Evolutionary conservation across 1,140 invertebrate genomes (phyloP).

Genomic region (Papilio xuthus): DNA sequence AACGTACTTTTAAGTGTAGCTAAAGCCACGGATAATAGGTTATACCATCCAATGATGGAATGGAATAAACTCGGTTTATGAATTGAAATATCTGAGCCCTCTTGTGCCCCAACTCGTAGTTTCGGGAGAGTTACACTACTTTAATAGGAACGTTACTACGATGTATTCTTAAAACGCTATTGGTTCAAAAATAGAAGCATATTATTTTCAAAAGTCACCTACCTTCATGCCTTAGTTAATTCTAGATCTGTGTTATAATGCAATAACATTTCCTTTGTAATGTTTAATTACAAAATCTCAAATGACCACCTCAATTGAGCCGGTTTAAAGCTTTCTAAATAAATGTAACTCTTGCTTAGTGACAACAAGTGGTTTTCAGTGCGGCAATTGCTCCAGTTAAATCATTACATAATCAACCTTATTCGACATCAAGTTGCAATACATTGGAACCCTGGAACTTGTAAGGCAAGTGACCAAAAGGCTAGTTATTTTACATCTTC

Average conservation of each 20-base stretch:
- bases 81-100: no score
- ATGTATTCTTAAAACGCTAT: no score
- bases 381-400: conserved; percentile 45
- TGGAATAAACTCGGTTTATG: not conserved
- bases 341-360: conserved; percentile 37
- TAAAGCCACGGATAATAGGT: no score
- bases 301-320: conserved; percentile 9
- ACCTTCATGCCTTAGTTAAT: not conserved
- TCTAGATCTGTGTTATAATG: not conserved
- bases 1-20: not conserved
- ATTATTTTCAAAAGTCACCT: not conserved
- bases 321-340: conserved; percentile 36
- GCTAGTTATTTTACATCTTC: not conserved
- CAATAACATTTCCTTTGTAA: conserved; percentile 32
- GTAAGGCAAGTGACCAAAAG: not conserved
- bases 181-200: no score
- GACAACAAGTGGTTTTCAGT: conserved; percentile 40
- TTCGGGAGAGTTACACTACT: not conserved
- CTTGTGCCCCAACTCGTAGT: no score
- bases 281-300: conserved; percentile 33
- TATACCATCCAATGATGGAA: no score
- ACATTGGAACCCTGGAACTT: not conserved
- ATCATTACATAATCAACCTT: conserved; percentile 47
- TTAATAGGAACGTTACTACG: not conserved
- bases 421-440: conserved; percentile 40